Conservation (phyloP, 35 echinoderm and acorn worm species). For the Anneissia japonica region DNA sequence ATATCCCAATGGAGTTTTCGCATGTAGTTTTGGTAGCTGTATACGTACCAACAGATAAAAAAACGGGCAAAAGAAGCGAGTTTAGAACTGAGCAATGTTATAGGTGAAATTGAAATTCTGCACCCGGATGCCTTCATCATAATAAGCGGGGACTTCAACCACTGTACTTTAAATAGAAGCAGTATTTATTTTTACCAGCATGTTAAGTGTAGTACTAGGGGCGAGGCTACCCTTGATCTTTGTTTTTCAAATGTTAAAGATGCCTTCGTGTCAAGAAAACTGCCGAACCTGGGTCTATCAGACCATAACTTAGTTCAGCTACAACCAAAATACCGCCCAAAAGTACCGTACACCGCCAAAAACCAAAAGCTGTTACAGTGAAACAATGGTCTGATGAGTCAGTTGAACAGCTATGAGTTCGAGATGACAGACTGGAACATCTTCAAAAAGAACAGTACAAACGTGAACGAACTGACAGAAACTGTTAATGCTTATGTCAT, state of each 20-base stretch:
- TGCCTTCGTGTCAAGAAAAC: conserved; percentile 2
- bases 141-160: conserved; percentile 37
- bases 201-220: neutral
- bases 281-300: conserved; percentile 8
- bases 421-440: too few relatives aligned
- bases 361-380: conserved; percentile 10
- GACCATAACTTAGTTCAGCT: conserved; percentile 36
- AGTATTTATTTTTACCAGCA: conserved; percentile 21
- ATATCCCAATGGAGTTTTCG: conserved; percentile 6
- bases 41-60: conserved; percentile 2
- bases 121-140: conserved; percentile 26
- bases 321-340: conserved; percentile 29
- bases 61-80: neutral
- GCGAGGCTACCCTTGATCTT: conserved; percentile 6
- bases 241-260: conserved; percentile 25
- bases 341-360: conserved; percentile 26
- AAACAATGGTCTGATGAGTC: neutral
- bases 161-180: neutral
- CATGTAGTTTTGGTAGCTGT: conserved; percentile 10
- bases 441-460: too few relatives aligned
- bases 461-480: too few relatives aligned
- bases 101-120: neutral
- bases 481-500: too few relatives aligned
- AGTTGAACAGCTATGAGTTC: too few relatives aligned
- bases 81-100: neutral